Percentiles rank a stretch among this genome's conserved stretches.
Evolutionary conservation across 2,797 vertebrate species (phyloP).

Genomic region (Mallotus villosus): DNA sequence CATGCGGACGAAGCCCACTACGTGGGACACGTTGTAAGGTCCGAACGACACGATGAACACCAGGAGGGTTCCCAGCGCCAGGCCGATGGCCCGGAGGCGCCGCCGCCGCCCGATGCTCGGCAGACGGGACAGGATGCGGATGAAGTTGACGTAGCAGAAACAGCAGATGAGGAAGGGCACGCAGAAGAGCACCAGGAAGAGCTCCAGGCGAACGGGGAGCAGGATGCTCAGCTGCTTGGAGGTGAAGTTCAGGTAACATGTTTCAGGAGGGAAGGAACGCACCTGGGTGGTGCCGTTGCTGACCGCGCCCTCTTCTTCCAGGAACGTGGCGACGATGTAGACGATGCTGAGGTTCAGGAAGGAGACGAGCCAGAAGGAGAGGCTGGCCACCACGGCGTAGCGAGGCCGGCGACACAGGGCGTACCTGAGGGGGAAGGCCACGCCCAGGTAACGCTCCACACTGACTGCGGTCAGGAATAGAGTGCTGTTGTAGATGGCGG

Average conservation of each 20-base stretch:
- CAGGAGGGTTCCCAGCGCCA: conserved; percentile 77
- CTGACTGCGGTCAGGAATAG: conserved; percentile 83
- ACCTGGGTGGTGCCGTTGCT: background rate
- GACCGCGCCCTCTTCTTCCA: background rate
- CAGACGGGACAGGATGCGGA: conserved; percentile 75
- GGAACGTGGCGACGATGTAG: conserved; percentile 70
- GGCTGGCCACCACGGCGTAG: conserved; percentile 66
- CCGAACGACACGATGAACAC: conserved; percentile 85
- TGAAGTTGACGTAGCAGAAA: conserved; percentile 84
- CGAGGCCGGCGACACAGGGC: conserved; percentile 72
- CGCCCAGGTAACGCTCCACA: conserved; percentile 85
- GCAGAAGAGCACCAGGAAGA: conserved; percentile 81
- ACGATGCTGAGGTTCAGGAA: conserved; percentile 81
- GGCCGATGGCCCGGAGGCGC: conserved; percentile 75
- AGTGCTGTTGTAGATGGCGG: conserved; percentile 89
- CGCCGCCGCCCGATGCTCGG: conserved; percentile 71
- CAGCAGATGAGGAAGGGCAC: conserved; percentile 80
- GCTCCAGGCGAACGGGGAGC: conserved; percentile 78
- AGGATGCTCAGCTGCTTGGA: conserved; percentile 69
- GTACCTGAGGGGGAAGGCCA: conserved; percentile 82
- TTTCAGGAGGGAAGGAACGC: conserved; percentile 8
- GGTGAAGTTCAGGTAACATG: conserved; percentile 79
- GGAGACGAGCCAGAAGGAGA: conserved; percentile 77
- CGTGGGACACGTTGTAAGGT: conserved; percentile 84
- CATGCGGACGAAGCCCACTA: conserved; percentile 74